phyloP scores from a whole-genome alignment of 2,113 vertebrate species.

The Centrocercus urophasianus region DNA sequence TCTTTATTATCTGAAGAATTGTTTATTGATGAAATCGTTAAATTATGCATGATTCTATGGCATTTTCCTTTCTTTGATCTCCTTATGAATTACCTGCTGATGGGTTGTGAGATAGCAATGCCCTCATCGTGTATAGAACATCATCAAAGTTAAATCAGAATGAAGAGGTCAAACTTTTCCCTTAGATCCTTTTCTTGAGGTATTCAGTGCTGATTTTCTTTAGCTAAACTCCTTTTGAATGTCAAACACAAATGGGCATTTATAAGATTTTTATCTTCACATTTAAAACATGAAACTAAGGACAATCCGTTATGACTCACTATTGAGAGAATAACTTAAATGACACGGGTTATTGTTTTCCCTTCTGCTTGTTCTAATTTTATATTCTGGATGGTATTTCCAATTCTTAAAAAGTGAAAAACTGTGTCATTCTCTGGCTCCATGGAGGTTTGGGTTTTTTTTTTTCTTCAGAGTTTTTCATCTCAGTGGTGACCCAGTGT shows the following conservation, averaged over 20 bases:
- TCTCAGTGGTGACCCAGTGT: not conserved
- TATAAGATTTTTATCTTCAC: not conserved
- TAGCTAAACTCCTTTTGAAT: not conserved
- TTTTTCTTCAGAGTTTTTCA: not conserved
- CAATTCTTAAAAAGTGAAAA: not conserved
- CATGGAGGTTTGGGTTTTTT: not conserved
- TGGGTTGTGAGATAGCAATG: slow-evolving; percentile 25
- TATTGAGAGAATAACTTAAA: not conserved
- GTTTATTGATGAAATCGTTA: slow-evolving; percentile 52
- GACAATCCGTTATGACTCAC: not conserved
- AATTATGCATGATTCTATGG: slow-evolving; percentile 54
- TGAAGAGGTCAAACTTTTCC: not conserved
- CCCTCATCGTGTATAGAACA: slow-evolving; percentile 29
- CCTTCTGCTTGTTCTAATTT: not conserved
- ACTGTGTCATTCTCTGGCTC: not conserved
- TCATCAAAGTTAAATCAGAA: slow-evolving; percentile 53
- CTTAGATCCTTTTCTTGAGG: not conserved
- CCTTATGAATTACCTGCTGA: slow-evolving; percentile 45
- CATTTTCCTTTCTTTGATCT: slow-evolving; percentile 51
- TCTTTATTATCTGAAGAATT: slow-evolving; percentile 56
- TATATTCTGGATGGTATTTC: not conserved
- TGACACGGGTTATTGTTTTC: not conserved
- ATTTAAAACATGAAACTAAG: not conserved
- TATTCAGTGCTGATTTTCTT: not conserved
- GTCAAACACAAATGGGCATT: not conserved